Evolutionary conservation across 2,888 invertebrate species (phyloP), one percentile per base, ranked within the genome.

Genomic region (Xestia rhomboidea): DNA sequence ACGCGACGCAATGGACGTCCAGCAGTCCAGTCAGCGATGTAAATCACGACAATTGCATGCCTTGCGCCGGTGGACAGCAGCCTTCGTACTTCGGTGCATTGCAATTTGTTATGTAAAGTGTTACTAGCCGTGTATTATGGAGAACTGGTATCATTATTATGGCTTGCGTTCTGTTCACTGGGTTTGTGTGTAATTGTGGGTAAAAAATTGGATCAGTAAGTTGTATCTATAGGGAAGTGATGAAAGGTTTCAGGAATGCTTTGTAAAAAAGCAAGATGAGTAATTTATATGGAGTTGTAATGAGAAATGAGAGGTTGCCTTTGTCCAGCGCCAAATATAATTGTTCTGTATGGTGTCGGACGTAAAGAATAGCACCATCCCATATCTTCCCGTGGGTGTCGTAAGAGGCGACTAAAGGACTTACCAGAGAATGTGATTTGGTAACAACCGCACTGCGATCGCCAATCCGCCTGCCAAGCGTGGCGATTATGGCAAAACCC

Each of bases 21-120:
- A 84, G 80, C 72, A 70, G 77, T 83, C 83, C 79, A 87, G 88
- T 87, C 86, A 87, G 87, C 84, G 87, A 89, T 88, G 90, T 89
- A 89, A 91, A 92, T 91, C 86, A 88, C 82, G 87, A 91, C 91
- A 89, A 91, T 90, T 89, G 87, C 85, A 79, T 77, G 86, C 84
- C 90, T 64, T 41, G 1, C 64, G n/a, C 90, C 89, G 82, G 87
- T 85, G 71, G 90, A 91, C 73, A 76, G 78, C 89, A 91, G 89
- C 69, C 76, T 81, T 84, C 69, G 82, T 85, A 82, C 79, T 89
- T 87, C 87, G 88, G 82, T 88, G 85, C 82, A 86, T 81, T 88
- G 87, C 89, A 88, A 89, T 88, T 89, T 91, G 85, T 92, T 92
- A 92, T 90, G 89, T 90, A 92, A 93, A 91, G 79, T 87, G 84